These are phyloP conservation scores for Pseudonaja textilis DNA, from an alignment of 2,113 vertebrate species.

Conservation along the genomic window DNA sequence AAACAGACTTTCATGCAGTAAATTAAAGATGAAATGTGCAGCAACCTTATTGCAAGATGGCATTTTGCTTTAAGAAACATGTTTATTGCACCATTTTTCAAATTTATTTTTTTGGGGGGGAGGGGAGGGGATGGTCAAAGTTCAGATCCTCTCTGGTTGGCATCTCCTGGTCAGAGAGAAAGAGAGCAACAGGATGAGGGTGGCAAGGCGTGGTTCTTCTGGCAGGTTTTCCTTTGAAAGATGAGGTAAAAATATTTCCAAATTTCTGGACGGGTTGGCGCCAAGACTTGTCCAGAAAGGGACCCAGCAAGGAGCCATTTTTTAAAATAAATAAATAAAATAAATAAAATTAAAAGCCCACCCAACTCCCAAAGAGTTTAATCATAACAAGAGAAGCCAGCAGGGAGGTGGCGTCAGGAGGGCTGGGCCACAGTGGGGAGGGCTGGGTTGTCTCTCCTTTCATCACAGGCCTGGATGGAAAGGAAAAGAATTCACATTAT, in stretches of 20 bases:
- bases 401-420: not conserved
- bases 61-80: constrained; percentile 72
- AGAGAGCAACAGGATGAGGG: constrained; percentile 25
- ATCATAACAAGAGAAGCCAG: constrained; percentile 16
- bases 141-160: constrained; percentile 60
- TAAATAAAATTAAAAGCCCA: constrained; percentile 17
- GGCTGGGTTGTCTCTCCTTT: constrained; percentile 27
- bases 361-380: constrained; percentile 2
- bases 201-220: constrained; percentile 9
- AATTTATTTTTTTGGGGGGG: constrained; percentile 8
- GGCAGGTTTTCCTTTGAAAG: constrained; percentile 43
- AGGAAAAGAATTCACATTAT: constrained; percentile 40
- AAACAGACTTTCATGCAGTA: constrained; percentile 79
- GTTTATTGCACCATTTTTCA: constrained; percentile 63
- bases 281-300: constrained; percentile 15
- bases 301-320: not conserved
- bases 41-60: constrained; percentile 89
- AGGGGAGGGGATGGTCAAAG: constrained; percentile 30
- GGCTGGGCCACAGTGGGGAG: not conserved
- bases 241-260: constrained; percentile 54
- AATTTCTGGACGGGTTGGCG: constrained; percentile 15
- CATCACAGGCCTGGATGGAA: constrained; percentile 22
- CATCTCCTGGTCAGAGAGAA: constrained; percentile 41
- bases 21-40: constrained; percentile 87
- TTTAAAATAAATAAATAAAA: not conserved